Evolutionary conservation across 1,140 invertebrate genomes (phyloP).

Genomic region (Cyrtorhinus lividipennis): DNA sequence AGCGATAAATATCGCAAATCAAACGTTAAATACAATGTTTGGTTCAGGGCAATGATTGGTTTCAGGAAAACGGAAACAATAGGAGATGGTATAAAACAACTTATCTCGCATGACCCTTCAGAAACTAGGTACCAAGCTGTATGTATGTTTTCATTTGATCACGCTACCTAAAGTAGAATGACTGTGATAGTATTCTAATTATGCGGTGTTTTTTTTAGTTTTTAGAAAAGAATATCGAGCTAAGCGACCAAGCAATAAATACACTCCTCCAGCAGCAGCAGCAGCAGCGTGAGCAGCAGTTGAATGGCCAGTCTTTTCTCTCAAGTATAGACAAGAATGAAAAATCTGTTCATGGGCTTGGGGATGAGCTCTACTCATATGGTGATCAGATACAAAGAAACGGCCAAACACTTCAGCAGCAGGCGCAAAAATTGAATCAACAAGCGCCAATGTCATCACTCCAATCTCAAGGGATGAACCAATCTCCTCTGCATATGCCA

Average conservation of each 20-base stretch:
- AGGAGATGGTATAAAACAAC: slow-evolving; percentile 10
- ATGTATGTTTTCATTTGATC: slow-evolving; percentile 12
- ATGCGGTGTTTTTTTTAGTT: slow-evolving; percentile 19
- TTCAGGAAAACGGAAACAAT: slow-evolving; percentile 11
- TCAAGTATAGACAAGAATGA: slow-evolving; percentile 13
- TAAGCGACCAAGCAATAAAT: slow-evolving; percentile 19
- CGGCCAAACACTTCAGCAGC: not conserved
- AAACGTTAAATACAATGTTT: no score
- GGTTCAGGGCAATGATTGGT: no score
- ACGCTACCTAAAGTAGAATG: not conserved
- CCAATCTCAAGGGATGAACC: slow-evolving; percentile 15
- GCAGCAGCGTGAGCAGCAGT: slow-evolving; percentile 23
- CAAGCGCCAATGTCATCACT: not conserved
- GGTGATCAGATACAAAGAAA: slow-evolving; percentile 7
- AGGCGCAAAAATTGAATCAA: slow-evolving; percentile 16
- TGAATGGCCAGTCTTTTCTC: slow-evolving; percentile 19
- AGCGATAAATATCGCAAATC: no score
- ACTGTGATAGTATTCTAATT: not conserved
- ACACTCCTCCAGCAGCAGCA: slow-evolving; percentile 22
- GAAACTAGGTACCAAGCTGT: slow-evolving; percentile 18
- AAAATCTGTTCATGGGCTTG: slow-evolving; percentile 2
- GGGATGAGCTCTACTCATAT: not conserved
- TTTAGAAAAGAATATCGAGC: slow-evolving; percentile 22
- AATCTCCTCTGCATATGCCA: slow-evolving; percentile 10
- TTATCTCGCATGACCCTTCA: not conserved